These are phyloP conservation scores for Toxostoma redivivum DNA, from an alignment of 2,113 vertebrate genomes.

Conservation along the genomic window DNA sequence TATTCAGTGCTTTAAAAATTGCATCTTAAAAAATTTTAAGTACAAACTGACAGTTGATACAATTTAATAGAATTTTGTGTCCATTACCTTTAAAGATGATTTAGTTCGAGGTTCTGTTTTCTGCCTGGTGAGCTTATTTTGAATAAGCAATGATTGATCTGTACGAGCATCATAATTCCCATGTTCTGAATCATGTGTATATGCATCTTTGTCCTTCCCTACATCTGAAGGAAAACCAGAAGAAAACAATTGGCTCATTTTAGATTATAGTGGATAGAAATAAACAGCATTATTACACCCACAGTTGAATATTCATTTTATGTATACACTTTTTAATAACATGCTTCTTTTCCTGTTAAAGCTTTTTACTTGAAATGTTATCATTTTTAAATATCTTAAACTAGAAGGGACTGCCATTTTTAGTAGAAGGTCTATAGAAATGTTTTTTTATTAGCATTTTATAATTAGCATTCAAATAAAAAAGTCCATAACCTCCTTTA, in stretches of 20 bases:
- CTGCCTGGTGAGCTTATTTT: slow-evolving; percentile 77
- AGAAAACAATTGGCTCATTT: slow-evolving; percentile 2
- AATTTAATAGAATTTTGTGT: not conserved
- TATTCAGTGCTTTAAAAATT: not conserved
- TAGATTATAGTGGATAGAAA: not conserved
- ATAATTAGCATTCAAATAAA: not conserved
- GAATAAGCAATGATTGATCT: slow-evolving; percentile 84
- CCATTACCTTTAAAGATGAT: slow-evolving; percentile 82
- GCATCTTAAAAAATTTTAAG: not conserved
- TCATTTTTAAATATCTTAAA: not conserved
- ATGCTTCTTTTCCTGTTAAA: not conserved
- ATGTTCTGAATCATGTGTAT: slow-evolving; percentile 85
- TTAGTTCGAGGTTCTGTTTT: slow-evolving; percentile 80
- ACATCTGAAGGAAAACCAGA: slow-evolving; percentile 68
- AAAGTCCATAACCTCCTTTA: not conserved
- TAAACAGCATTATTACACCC: not conserved
- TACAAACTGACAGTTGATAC: not conserved
- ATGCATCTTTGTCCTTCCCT: slow-evolving; percentile 83
- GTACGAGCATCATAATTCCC: slow-evolving; percentile 81
- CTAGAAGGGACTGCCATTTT: not conserved
- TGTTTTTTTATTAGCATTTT: not conserved
- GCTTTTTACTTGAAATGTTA: not conserved
- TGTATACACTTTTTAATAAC: not conserved
- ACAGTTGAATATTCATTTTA: not conserved
- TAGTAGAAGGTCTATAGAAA: not conserved